These are phyloP conservation scores for Ptychadena robeensis DNA, from an alignment of 2,797 vertebrate species.

Conservation along the genomic window DNA sequence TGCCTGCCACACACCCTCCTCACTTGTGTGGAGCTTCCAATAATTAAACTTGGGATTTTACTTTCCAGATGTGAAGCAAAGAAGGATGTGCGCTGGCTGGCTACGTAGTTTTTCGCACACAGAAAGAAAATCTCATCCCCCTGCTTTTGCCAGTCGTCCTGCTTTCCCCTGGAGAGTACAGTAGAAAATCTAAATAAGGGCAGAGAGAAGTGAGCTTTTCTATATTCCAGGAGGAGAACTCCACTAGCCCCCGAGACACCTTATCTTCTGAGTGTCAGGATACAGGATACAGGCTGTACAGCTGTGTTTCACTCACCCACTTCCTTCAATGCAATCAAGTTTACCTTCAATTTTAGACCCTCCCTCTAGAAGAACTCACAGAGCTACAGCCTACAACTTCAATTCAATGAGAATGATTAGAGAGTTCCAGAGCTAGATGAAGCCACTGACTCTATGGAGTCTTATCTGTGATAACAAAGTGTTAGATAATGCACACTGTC, in stretches of 20 bases:
- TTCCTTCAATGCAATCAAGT: conserved; percentile 79
- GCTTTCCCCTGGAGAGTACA: conserved; percentile 75
- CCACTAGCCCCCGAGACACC: conserved; percentile 68
- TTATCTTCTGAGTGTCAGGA: conserved; percentile 69
- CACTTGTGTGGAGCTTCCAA: conserved; percentile 69
- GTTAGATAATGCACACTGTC: conserved; percentile 53
- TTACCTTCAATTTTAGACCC: conserved; percentile 78
- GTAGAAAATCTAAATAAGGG: conserved; percentile 83
- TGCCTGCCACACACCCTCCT: conserved; percentile 66
- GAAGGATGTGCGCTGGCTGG: conserved; percentile 62
- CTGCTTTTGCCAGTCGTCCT: conserved; percentile 68
- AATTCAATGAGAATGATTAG: conserved; percentile 23
- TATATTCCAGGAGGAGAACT: conserved; percentile 72
- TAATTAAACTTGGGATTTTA: conserved; percentile 70
- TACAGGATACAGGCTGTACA: conserved; percentile 73
- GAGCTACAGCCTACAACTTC: conserved; percentile 47
- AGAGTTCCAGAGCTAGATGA: conserved; percentile 50
- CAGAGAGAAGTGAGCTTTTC: conserved; percentile 66
- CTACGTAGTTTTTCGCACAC: conserved; percentile 60
- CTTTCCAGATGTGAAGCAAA: conserved; percentile 78
- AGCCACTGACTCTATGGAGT: conserved; percentile 56
- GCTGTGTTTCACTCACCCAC: conserved; percentile 67
- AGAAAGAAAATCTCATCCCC: conserved; percentile 58
- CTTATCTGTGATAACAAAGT: conserved; percentile 62
- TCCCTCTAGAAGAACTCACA: conserved; percentile 70